A percentile compares a stretch with the other conserved stretches of the same genome.
Conservation (phyloP, 2,888 invertebrate genomes). For the Tricholauxania praeusta region DNA sequence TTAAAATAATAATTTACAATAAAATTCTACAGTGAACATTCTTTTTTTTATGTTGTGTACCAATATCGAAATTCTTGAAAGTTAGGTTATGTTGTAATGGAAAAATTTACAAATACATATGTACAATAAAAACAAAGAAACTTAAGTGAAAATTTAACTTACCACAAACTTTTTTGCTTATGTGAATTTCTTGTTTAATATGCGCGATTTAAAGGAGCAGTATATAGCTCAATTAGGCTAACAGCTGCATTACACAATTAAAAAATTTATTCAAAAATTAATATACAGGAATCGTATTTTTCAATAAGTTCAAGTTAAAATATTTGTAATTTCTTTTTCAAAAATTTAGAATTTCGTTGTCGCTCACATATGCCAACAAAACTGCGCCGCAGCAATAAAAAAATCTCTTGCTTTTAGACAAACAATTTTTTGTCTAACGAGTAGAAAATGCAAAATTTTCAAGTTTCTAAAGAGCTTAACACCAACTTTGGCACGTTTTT, state of each 20-base stretch:
- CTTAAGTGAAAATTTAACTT: neutral
- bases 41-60: too few species aligned
- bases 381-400: neutral
- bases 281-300: neutral
- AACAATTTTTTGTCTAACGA: neutral
- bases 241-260: neutral
- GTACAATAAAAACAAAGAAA: neutral
- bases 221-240: too few species aligned
- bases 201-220: too few species aligned
- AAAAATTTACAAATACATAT: slow-evolving; percentile 2
- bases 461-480: neutral
- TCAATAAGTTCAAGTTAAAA: neutral
- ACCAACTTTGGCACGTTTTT: too few species aligned
- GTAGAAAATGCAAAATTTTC: slow-evolving; percentile 21
- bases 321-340: neutral
- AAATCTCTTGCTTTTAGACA: slow-evolving; percentile 18
- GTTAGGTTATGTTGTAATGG: slow-evolving; percentile 24
- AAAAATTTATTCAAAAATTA: too few species aligned
- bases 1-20: too few species aligned
- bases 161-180: neutral
- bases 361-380: neutral
- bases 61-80: neutral
- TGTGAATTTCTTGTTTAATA: too few species aligned
- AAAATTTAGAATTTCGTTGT: neutral
- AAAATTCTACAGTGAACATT: too few species aligned